Evolutionary conservation across 2,888 invertebrate genomes (phyloP).

Genomic region (Lithosia quadra): DNA sequence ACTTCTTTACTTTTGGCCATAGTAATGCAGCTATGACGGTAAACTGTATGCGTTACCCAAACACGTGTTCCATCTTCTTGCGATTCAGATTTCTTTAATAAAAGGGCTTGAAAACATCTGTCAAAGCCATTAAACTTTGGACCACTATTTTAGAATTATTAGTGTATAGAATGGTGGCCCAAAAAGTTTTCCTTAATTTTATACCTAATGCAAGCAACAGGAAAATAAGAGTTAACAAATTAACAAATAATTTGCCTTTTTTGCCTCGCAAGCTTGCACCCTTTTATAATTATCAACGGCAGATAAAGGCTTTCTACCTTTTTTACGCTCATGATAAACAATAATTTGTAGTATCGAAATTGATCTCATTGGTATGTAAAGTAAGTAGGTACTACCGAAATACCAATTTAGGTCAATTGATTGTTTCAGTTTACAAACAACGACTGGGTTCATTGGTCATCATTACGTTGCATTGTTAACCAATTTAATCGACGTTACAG

Average conservation of each 20-base stretch:
- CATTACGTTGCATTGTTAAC: conserved; percentile 41
- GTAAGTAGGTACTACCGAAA: conserved; percentile 23
- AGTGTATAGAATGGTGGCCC: neutral
- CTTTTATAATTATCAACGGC: neutral
- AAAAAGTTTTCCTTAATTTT: neutral
- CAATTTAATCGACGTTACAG: too few species aligned
- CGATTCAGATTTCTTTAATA: neutral
- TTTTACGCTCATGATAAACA: conserved; percentile 6
- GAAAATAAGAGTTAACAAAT: neutral
- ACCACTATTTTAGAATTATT: neutral
- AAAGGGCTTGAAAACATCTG: too few species aligned
- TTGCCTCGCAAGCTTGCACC: neutral
- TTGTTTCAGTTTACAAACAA: conserved; percentile 34
- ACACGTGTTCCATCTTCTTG: neutral
- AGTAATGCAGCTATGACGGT: too few species aligned
- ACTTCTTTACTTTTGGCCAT: neutral
- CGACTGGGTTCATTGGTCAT: conserved; percentile 43
- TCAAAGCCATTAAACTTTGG: neutral
- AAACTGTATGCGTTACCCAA: neutral
- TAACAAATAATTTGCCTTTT: neutral
- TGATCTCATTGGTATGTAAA: conserved; percentile 35
- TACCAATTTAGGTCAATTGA: conserved; percentile 40
- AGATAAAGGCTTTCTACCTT: neutral
- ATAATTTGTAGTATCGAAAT: conserved; percentile 28
- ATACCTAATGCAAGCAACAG: neutral